Base-by-base conservation (phyloP, 2,113 vertebrate species). In the Dicaeum eximium region DNA sequence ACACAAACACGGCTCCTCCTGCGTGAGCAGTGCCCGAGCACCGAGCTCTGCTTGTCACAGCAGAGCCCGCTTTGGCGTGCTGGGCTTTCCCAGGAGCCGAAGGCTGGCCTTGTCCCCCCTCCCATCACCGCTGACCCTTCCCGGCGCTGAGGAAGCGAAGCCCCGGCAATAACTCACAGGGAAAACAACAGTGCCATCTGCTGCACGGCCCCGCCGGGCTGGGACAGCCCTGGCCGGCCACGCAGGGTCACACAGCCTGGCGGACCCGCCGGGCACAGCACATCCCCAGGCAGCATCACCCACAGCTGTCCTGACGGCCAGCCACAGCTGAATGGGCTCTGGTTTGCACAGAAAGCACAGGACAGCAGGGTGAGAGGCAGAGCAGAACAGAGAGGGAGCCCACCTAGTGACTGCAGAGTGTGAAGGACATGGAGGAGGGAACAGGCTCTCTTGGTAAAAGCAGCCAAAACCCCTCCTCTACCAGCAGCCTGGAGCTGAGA, bases 141-240 rank as follows among this genome's bases (percentile, higher is more conserved):
- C 18, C 20, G 7, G 85, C 61, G 7, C 37, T 0, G 31, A 7
- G 1, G 31, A 45, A 57, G 73, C 15, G 54, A 61, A n/a, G 1
- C 40, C 72, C 9, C 37, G 56, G 70, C 61, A 33, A 1, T 33
- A 75, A 65, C 4, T 80, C 58, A 57, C 9, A 7, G 47, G 24
- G 79, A 88, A 96, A 88, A 48, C 94, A 93, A 95, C 79, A 96
- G 92, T 90, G 95, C 96, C 96, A 93, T 73, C 96, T 96, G 95
- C 88, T 86, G 96, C 88, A 73, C 94, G n/a, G 85, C 90, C 48
- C 82, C 8, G 11, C 80, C 4, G 6, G 30, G 80, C 86, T 64
- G 10, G 24, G 31, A 42, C 47, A 38, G 86, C 65, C 58, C 30
- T 0, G 47, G 75, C 48, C 83, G 47, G 88, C 70, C 60, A 2